These are phyloP conservation scores for Helicoverpa zea DNA, from an alignment of 1,140 invertebrate genomes.

Conservation along the genomic window DNA sequence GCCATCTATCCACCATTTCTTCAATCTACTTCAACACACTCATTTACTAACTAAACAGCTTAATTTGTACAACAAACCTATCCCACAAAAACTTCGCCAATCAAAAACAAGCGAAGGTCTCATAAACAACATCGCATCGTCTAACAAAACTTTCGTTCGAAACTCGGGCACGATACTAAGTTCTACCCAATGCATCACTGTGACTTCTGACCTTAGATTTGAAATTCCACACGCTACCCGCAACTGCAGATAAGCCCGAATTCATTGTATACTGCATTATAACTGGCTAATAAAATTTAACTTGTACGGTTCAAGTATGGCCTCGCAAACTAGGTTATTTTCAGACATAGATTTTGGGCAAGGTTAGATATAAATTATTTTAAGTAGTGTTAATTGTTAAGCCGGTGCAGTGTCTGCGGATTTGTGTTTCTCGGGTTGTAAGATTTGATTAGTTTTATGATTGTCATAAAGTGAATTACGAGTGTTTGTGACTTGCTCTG, in stretches of 20 bases:
- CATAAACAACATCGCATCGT: conserved; percentile 8
- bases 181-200: conserved; percentile 15
- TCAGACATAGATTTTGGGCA: conserved; percentile 30
- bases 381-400: neutral
- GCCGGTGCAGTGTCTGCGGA: conserved; percentile 10
- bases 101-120: neutral
- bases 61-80: no score
- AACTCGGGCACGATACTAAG: neutral
- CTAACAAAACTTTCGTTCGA: neutral
- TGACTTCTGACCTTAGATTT: conserved; percentile 23
- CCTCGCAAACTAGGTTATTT: conserved; percentile 31
- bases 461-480: neutral
- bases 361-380: conserved; percentile 37
- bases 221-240: conserved; percentile 6
- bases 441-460: neutral
- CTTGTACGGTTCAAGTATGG: neutral
- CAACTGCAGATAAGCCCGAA: conserved; percentile 37
- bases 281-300: conserved; percentile 37
- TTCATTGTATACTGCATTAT: conserved; percentile 45
- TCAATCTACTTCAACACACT: no score
- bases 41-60: no score
- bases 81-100: neutral
- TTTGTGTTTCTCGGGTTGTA: neutral
- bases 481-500: neutral
- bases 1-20: no score